Evolutionary conservation across 1,140 invertebrate species (phyloP).

Genomic region (Drosophila kanapiae): DNA sequence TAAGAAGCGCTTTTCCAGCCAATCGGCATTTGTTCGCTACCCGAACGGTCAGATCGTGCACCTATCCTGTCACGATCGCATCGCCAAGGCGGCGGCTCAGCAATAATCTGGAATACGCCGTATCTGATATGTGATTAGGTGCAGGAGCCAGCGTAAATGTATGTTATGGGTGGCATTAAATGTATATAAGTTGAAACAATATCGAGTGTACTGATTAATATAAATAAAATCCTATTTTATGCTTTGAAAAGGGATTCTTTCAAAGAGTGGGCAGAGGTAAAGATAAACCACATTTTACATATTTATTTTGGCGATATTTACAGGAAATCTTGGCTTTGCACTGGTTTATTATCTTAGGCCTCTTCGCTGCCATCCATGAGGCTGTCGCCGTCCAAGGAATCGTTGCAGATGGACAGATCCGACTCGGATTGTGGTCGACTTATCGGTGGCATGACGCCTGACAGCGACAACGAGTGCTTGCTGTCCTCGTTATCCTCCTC

Average conservation of each 20-base stretch:
- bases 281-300: slow-evolving; percentile 50
- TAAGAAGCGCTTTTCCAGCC: slow-evolving; percentile 95
- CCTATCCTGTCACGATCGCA: slow-evolving; percentile 90
- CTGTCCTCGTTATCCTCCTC: slow-evolving; percentile 79
- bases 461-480: slow-evolving; percentile 67
- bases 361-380: slow-evolving; percentile 78
- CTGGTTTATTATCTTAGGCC: slow-evolving; percentile 49
- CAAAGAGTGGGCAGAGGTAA: not conserved
- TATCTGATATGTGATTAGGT: slow-evolving; percentile 34
- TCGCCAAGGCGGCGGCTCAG: slow-evolving; percentile 31
- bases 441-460: slow-evolving; percentile 40
- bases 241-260: not conserved
- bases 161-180: not conserved
- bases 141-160: not conserved
- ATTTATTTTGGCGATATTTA: slow-evolving; percentile 74
- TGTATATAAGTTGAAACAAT: not conserved
- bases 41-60: slow-evolving; percentile 97
- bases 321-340: slow-evolving; percentile 29
- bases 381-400: slow-evolving; percentile 78
- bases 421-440: slow-evolving; percentile 76
- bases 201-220: not conserved
- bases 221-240: not conserved
- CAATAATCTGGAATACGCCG: slow-evolving; percentile 26
- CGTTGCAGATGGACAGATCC: slow-evolving; percentile 83
- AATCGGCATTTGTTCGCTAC: slow-evolving; percentile 96